Evolutionary conservation across 2,888 invertebrate species (phyloP).

Genomic region (Dynastes tityus): DNA sequence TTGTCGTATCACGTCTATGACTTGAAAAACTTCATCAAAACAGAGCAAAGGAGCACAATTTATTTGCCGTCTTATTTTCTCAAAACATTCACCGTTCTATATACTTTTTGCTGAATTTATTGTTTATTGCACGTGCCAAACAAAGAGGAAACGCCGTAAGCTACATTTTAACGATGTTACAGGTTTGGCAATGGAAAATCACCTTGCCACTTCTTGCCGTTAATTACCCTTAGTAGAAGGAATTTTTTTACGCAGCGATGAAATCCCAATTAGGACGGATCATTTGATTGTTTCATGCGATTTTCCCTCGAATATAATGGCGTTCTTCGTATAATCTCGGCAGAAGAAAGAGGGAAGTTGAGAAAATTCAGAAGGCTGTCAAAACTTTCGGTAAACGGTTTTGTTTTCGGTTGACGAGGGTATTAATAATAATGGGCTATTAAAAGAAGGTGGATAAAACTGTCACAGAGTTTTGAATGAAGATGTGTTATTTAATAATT

Average conservation of each 20-base stretch:
- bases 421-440: too few species aligned
- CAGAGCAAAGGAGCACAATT: not conserved
- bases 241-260: not conserved
- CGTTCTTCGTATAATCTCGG: too few species aligned
- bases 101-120: not conserved
- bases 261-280: too few species aligned
- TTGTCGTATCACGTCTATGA: not conserved
- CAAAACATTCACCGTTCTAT: slow-evolving; percentile 8
- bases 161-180: slow-evolving; percentile 52
- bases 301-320: too few species aligned
- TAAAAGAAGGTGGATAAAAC: too few species aligned
- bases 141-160: slow-evolving; percentile 7
- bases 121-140: not conserved
- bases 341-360: not conserved
- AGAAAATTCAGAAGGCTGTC: not conserved
- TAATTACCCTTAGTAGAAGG: not conserved
- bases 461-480: too few species aligned
- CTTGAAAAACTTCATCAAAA: not conserved
- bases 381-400: too few species aligned
- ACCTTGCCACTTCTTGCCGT: slow-evolving; percentile 27
- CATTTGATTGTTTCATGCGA: too few species aligned
- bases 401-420: too few species aligned
- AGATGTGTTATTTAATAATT: too few species aligned
- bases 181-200: slow-evolving; percentile 46
- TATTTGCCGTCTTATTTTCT: not conserved